These are phyloP conservation scores for Phyllostomus discolor DNA, from an alignment of 2,113 vertebrate species.

Conservation along the genomic window DNA sequence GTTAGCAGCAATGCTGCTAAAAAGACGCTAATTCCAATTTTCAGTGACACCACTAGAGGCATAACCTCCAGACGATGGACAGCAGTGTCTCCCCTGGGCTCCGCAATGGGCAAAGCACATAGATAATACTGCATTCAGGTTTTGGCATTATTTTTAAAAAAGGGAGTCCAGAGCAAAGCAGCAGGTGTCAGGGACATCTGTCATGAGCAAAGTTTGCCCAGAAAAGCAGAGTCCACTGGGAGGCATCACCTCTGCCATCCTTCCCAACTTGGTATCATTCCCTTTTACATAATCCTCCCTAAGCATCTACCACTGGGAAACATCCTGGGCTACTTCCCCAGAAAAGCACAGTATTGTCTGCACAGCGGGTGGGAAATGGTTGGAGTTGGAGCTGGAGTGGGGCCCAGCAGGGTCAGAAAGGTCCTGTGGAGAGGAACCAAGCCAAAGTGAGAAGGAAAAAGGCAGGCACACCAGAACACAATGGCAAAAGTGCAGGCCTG, in stretches of 20 bases:
- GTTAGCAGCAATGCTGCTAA: background rate
- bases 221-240: conserved; percentile 1
- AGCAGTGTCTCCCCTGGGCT: background rate
- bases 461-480: background rate
- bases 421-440: background rate
- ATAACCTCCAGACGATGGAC: background rate
- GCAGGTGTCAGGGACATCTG: conserved; percentile 40
- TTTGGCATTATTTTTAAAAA: background rate
- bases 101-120: background rate
- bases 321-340: background rate
- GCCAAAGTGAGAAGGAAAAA: background rate
- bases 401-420: background rate
- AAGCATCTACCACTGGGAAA: background rate
- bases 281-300: background rate
- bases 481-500: background rate
- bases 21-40: background rate
- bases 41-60: background rate
- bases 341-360: background rate
- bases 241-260: background rate
- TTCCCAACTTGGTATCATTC: background rate
- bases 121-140: background rate
- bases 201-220: background rate
- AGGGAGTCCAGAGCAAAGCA: conserved; percentile 8
- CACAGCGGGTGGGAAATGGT: background rate
- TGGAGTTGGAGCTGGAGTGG: background rate